These are phyloP conservation scores for Scortum barcoo DNA, from an alignment of 2,113 vertebrate genomes.

Conservation along the genomic window DNA sequence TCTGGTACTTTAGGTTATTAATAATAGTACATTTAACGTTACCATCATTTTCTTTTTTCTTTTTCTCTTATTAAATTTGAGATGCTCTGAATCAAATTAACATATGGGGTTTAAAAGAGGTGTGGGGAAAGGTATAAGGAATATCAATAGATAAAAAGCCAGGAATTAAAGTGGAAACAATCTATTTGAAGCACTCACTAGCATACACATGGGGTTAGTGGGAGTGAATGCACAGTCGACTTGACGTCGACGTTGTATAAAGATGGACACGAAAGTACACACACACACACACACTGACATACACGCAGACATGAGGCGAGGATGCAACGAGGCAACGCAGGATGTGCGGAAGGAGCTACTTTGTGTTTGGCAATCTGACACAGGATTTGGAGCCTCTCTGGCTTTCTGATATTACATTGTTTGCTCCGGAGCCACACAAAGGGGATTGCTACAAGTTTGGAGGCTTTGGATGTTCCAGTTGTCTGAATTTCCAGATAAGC, in stretches of 20 bases:
- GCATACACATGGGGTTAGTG: conserved; percentile 36
- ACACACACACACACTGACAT: conserved; percentile 27
- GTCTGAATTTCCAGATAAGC: conserved; percentile 87
- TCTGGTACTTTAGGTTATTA: conserved; percentile 81
- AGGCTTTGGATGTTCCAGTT: conserved; percentile 87
- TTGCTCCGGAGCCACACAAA: conserved; percentile 83
- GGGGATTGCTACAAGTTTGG: conserved; percentile 85
- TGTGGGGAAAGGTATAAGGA: conserved; percentile 64
- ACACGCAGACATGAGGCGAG: conserved; percentile 34
- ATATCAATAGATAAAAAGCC: conserved; percentile 74
- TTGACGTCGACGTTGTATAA: conserved; percentile 36
- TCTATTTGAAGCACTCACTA: conserved; percentile 66
- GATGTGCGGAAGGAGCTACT: conserved; percentile 65
- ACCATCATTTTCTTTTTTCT: conserved; percentile 57
- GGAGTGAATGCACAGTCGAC: conserved; percentile 23
- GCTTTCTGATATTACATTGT: conserved; percentile 85
- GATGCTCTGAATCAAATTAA: conserved; percentile 84
- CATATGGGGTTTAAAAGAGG: conserved; percentile 80
- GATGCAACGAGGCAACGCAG: conserved; percentile 47
- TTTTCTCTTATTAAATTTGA: conserved; percentile 78
- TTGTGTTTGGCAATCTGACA: conserved; percentile 82
- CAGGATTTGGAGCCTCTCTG: conserved; percentile 79
- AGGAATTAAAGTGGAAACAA: conserved; percentile 75
- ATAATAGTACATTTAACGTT: conserved; percentile 78
- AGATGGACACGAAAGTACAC: conserved; percentile 46